Conservation (phyloP, 2,888 invertebrate species). For the Drosophila dives region DNA sequence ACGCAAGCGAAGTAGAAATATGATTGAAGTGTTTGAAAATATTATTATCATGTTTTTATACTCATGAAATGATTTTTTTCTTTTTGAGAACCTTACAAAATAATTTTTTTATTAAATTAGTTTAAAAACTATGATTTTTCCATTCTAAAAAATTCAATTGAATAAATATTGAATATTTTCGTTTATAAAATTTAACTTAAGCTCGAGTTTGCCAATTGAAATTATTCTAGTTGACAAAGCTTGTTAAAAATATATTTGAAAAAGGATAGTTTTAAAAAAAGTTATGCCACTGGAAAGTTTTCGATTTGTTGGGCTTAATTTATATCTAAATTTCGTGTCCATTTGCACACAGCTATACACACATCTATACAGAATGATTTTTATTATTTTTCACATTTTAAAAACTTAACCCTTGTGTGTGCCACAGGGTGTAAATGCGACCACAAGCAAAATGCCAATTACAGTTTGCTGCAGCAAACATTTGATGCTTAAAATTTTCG, state of each 20-base stretch:
- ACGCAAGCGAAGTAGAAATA: neutral
- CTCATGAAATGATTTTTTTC: fast-evolving
- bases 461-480: constrained; percentile 41
- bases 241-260: neutral
- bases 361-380: neutral
- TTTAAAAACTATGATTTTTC: too few relatives aligned
- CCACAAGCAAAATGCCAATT: constrained; percentile 46
- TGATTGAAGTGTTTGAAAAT: neutral
- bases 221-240: neutral
- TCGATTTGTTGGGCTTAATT: neutral
- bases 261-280: neutral
- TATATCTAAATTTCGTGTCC: neutral
- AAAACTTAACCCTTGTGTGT: neutral
- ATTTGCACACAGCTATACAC: neutral
- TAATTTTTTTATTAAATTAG: neutral
- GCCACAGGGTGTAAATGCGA: constrained; percentile 30
- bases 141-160: neutral
- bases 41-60: neutral
- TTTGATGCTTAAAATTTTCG: neutral
- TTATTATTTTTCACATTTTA: neutral
- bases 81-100: neutral
- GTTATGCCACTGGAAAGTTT: neutral
- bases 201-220: neutral
- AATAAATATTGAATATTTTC: neutral
- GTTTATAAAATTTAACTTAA: neutral